Conservation (phyloP, 2,797 vertebrate species). For the Catharus ustulatus region DNA sequence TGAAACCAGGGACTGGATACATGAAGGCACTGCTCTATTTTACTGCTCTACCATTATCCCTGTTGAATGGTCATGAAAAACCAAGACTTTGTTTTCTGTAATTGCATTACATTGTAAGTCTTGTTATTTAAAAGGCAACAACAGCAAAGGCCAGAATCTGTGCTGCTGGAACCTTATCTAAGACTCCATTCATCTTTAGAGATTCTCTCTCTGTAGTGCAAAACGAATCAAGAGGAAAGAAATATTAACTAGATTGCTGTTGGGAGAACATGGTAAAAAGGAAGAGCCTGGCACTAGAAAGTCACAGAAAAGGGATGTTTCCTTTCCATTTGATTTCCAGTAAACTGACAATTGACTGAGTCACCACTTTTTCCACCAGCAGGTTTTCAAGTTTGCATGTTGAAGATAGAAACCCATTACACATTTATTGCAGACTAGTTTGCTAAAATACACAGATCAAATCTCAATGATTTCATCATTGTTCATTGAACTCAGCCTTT, state of each 20-base stretch:
- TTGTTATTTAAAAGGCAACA: too few relatives aligned
- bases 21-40: too few relatives aligned
- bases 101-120: too few relatives aligned
- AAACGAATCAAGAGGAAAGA: neutral
- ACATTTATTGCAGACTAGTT: neutral
- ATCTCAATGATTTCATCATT: rapidly evolving
- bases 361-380: neutral
- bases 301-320: neutral
- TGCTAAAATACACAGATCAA: neutral
- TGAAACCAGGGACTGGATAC: too few relatives aligned
- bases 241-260: neutral
- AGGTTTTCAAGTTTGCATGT: neutral
- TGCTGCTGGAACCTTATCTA: too few relatives aligned
- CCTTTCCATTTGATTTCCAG: neutral
- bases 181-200: neutral
- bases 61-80: too few relatives aligned
- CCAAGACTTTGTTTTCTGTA: too few relatives aligned
- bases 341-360: neutral
- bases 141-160: too few relatives aligned
- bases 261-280: neutral
- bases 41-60: too few relatives aligned
- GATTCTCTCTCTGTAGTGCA: neutral
- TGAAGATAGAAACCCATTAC: neutral
- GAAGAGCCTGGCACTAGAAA: neutral
- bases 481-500: neutral